Conservation (phyloP, 2,113 vertebrate genomes). For the Trichomycterus rosablanca region DNA sequence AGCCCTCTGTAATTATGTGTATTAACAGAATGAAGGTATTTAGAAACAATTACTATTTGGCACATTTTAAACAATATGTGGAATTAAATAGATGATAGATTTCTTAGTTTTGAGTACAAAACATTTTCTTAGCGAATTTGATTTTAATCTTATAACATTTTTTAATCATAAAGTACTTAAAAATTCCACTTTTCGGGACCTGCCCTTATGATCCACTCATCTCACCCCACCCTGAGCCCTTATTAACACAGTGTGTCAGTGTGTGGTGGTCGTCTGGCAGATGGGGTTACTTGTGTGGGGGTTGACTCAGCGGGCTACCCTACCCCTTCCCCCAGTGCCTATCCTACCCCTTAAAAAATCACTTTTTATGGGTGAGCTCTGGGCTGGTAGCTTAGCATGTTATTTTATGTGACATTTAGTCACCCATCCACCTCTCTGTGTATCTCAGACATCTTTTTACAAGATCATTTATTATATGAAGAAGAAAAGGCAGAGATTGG, state of each 20-base stretch:
- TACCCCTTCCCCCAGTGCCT: neutral
- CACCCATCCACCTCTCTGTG: slow-evolving; percentile 7
- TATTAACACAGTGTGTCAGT: slow-evolving; percentile 17
- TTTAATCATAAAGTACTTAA: too few relatives aligned
- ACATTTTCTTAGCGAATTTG: too few relatives aligned
- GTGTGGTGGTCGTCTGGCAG: slow-evolving; percentile 29
- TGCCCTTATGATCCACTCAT: slow-evolving; percentile 4
- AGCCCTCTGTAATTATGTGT: neutral
- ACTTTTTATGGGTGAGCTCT: slow-evolving; percentile 38
- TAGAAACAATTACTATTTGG: too few relatives aligned
- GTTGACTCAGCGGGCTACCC: slow-evolving; percentile 27
- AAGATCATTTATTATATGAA: too few relatives aligned
- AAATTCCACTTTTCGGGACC: neutral
- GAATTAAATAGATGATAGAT: too few relatives aligned
- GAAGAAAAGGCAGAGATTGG: too few relatives aligned
- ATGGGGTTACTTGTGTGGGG: slow-evolving; percentile 31
- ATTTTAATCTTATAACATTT: too few relatives aligned
- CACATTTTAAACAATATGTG: too few relatives aligned
- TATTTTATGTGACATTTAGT: slow-evolving; percentile 44
- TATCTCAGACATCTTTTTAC: too few relatives aligned
- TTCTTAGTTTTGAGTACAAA: too few relatives aligned
- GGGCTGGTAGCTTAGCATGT: slow-evolving; percentile 30
- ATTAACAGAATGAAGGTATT: neutral
- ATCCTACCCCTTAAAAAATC: neutral
- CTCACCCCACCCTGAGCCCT: slow-evolving; percentile 7